A percentile compares a stretch with the other conserved stretches of the same genome.
Conservation (phyloP, 2,888 invertebrate species). For the Apamea epomidion region DNA sequence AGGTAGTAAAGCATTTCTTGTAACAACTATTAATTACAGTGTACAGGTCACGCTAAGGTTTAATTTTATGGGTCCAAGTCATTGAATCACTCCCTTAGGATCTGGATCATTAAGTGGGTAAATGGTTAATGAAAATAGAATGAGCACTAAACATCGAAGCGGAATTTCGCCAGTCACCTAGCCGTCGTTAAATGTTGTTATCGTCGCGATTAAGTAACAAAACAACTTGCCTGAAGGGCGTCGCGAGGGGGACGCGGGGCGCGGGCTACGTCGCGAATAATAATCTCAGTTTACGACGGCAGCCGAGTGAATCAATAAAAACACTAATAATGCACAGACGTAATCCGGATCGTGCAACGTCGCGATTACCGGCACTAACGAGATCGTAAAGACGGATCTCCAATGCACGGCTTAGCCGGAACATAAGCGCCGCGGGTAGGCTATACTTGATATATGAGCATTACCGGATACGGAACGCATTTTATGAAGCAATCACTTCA, state of each 20-base stretch:
- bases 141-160: constrained; percentile 90
- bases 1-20: constrained; percentile 68
- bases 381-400: constrained; percentile 89
- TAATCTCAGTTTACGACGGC: constrained; percentile 90
- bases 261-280: constrained; percentile 87
- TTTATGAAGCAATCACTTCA: constrained; percentile 24
- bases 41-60: constrained; percentile 87
- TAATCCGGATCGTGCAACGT: constrained; percentile 89
- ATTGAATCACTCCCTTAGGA: constrained; percentile 88
- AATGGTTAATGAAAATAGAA: constrained; percentile 91
- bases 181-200: constrained; percentile 90
- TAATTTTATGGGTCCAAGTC: constrained; percentile 88
- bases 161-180: constrained; percentile 90
- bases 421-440: constrained; percentile 77
- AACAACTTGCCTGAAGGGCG: constrained; percentile 85
- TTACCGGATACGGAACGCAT: constrained; percentile 19
- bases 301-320: constrained; percentile 91
- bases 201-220: constrained; percentile 90
- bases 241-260: constrained; percentile 72
- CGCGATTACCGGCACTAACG: constrained; percentile 90
- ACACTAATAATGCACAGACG: constrained; percentile 90
- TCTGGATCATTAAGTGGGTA: constrained; percentile 90
- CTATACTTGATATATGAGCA: constrained; percentile 48
- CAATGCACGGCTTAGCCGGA: constrained; percentile 87
- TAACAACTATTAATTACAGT: constrained; percentile 77